Base-by-base conservation (phyloP, 2,797 vertebrate species). In the Hippopotamyrus pictus region DNA sequence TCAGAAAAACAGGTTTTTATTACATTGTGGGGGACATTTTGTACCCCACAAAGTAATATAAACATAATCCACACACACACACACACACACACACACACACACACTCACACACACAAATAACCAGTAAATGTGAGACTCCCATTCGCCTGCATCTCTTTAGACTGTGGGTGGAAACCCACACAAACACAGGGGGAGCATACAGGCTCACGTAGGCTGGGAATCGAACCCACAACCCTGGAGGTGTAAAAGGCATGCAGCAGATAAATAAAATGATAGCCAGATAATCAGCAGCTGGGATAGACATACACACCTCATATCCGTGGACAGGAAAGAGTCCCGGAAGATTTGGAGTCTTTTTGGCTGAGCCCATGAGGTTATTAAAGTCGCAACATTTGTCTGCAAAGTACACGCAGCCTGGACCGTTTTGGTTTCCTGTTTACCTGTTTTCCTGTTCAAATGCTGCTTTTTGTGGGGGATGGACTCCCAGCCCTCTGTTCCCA, bases 401-500 rank as follows among this genome's bases (percentile, higher is more conserved):
- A 65, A 65, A 48, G 7, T 12, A 25, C 3, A 25, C 94, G 94
- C 93, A 91, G 92, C 51, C 91, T 92, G 48, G 89, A 93, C 92
- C 92, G 92, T 89, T 93, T 86, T 51, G 91, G 92, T 91, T 33
- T 69, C 65, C 65, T 87, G 53, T 89, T 91, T 89, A 86, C 89
- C 91, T 93, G 94, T 94, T 93, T 92, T 91, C 91, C 89, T 89
- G 54, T 89, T 33, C 73, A 92, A 92, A 91, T 92, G 90, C 85
- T 88, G 7, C 65, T 73, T 46, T 41, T 76, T 48, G 92, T 25
- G 1, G 83, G 92, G 91, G 93, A 93, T 62, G 86, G 88, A 92
- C 93, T 93, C 90, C 79, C 59, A 88, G 91, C 90, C 91, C 37
- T n/a, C 59, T 90, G 90, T 91, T 90, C 91, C 90, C 92, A 89